Evolutionary conservation across 23 tunicate genomes (phyloP), one percentile per base, ranked within the genome.

Genomic region (Diplosoma virens): DNA sequence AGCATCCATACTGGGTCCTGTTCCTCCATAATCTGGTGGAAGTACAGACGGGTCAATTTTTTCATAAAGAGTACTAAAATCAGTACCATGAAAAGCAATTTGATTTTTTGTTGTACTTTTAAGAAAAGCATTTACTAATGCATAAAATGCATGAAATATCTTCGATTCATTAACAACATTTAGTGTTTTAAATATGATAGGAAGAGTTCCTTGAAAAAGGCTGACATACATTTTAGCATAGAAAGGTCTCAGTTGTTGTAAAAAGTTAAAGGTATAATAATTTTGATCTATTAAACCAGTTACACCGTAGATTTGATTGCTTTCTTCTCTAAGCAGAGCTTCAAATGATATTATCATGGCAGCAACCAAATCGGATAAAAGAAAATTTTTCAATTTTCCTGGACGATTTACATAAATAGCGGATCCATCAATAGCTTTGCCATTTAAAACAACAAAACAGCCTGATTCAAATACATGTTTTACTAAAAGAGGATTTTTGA

Each of bases 121-220:
- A 69, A 79, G 71, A 33, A 92, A 92, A 11, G 97, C 92, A 30
- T 80, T 80, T 36, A 85, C 48, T 48, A 92, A 76, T 22, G 79
- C 80, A 70, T 47, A 92, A 1, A 81, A 32, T 0, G 81, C 31
- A 35, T 84, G 80, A 70, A 92, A 92, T 37, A 92, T 50, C 54
- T 50, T 85, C 0, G 81, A 74, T 37, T 85, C 92, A 76, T 92
- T 92, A 11, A 85, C 70, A 6, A 92, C 35, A 59, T 82, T 77
- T 30, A 92, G 32, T 37, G 74, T 47, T 63, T 92, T 92, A 14
- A 85, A 9, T 14, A 92, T 55, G 1, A 88, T 27, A 22, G 97
- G 97, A 82, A 92, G 67, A 0, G 93, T 47, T 14, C 85, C 92
- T 61, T 92, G 92, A 46, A 92, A 11, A 33, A 76, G 37, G 20